Evolutionary conservation across 2,113 vertebrate genomes (phyloP), one percentile per base, ranked within the genome.

Genomic region (Hyla sarda): DNA sequence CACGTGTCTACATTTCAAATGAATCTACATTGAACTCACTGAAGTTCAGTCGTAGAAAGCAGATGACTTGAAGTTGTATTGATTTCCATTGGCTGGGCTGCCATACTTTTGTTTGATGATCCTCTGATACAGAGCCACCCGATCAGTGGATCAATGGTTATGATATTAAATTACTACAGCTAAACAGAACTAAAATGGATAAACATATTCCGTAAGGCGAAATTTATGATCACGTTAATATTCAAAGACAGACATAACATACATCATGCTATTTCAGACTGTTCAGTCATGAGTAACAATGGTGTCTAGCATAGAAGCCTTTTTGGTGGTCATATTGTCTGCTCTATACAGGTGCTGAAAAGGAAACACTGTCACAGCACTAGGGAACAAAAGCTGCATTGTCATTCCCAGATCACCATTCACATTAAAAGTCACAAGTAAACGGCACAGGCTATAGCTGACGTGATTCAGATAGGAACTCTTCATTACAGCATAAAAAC

Each of bases 321-420:
- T 48, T n/a, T 14, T 25, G 25, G 45, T 74, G 73, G 73, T 75
- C 25, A n/a, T 76, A 19, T 54, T 5, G 75, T 56, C 75, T 71
- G 32, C 23, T 28, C 23, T 13, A 17, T 79, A 78, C 75, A 69
- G 60, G 47, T 85, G 21, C 56, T 25, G 30, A 72, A 81, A 48
- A 72, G 80, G 25, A 86, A 86, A 62, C 52, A 62, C 81, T 86
- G 85, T 86, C 77, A 62, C 25, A 37, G 77, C 32, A 73, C n/a
- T n/a, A 71, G 77, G 82, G 73, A 82, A 86, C 13, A 48, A n/a
- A n/a, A n/a, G n/a, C n/a, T n/a, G n/a, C n/a, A n/a, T n/a, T n/a
- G n/a, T n/a, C n/a, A n/a, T n/a, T n/a, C n/a, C n/a, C n/a, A n/a
- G n/a, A n/a, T n/a, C n/a, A n/a, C n/a, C n/a, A n/a, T n/a, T 73